These are phyloP conservation scores for Laticauda laticaudata DNA, from an alignment of 2,113 vertebrate species.

Conservation along the genomic window DNA sequence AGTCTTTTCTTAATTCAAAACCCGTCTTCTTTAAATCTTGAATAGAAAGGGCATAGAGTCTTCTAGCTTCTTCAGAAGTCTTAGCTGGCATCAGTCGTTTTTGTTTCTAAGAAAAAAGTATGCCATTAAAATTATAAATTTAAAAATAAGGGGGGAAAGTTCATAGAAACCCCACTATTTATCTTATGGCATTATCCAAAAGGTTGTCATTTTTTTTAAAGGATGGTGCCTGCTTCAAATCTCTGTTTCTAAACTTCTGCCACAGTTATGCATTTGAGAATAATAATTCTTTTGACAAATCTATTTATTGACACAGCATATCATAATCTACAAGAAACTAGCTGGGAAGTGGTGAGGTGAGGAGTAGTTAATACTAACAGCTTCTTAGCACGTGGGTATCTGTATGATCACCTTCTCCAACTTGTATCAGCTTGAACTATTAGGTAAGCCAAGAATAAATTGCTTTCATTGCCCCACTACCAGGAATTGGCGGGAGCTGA, in stretches of 20 bases:
- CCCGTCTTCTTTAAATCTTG: slow-evolving; percentile 59
- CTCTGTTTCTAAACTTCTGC: not conserved
- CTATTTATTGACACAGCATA: not conserved
- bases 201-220: not conserved
- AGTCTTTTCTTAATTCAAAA: slow-evolving; percentile 53
- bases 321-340: not conserved
- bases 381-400: not conserved
- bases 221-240: not conserved
- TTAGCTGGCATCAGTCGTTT: slow-evolving; percentile 58
- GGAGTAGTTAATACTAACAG: not conserved
- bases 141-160: not conserved
- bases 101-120: slow-evolving; percentile 47
- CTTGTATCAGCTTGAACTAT: not conserved
- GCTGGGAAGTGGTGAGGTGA: not conserved
- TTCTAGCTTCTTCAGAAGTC: slow-evolving; percentile 74
- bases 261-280: not conserved
- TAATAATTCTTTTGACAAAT: not conserved
- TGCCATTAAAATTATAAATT: not conserved
- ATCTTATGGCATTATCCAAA: not conserved
- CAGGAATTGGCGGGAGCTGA: not conserved
- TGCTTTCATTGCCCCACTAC: not conserved
- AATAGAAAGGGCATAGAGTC: slow-evolving; percentile 64
- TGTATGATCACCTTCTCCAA: not conserved
- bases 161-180: not conserved
- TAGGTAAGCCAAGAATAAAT: not conserved